Evolutionary conservation across 2,797 vertebrate species (phyloP).

Genomic region (Phyllotis vaccarum): DNA sequence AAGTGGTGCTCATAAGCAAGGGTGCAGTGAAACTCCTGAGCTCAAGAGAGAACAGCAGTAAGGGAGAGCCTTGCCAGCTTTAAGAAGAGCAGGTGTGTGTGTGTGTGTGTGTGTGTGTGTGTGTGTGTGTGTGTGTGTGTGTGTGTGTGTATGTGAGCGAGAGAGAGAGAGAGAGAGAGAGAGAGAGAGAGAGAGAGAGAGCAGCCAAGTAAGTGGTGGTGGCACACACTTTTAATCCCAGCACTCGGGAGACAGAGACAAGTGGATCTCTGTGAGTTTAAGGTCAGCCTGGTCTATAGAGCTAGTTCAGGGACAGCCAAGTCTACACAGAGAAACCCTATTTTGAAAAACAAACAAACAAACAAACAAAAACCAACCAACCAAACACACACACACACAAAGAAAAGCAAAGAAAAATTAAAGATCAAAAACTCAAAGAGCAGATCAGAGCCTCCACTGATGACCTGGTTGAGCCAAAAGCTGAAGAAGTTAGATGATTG

Average conservation of each 20-base stretch:
- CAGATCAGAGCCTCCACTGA: background rate
- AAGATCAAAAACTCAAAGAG: background rate
- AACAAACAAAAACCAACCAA: background rate
- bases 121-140: too few species aligned
- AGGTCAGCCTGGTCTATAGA: background rate
- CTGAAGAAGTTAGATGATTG: background rate
- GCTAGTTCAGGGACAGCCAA: background rate
- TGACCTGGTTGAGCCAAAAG: background rate
- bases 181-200: background rate
- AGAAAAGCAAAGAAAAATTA: background rate
- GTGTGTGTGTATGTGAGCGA: background rate
- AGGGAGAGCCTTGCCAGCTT: background rate
- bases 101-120: background rate
- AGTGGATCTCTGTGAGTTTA: background rate
- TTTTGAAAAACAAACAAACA: background rate
- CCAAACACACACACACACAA: background rate
- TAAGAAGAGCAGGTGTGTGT: background rate
- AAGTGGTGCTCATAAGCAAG: constrained; percentile 17
- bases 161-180: too few species aligned
- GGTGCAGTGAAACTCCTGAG: background rate
- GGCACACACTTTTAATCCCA: background rate
- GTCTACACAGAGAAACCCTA: background rate
- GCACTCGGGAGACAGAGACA: background rate
- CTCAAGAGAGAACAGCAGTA: background rate
- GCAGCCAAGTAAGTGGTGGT: too few species aligned